Base-by-base conservation (phyloP, 2,888 invertebrate genomes). In the Syrista parreyssii region DNA sequence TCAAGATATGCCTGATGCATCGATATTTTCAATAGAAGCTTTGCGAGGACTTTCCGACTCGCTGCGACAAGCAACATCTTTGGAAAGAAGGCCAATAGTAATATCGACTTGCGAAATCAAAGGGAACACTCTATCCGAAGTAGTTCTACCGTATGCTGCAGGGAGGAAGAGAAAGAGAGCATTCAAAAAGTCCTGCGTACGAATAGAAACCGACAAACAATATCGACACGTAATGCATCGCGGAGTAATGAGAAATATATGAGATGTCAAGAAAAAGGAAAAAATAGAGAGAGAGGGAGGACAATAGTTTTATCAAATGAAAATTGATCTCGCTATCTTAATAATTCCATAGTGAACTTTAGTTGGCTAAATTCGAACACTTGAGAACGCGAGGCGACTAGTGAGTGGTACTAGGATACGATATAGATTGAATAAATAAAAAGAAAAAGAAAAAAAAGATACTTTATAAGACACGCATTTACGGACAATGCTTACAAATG, bases 341-440 rank as follows among this genome's bases (percentile, higher is more conserved):
- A 68, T 73, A 36, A 75, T 36, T n/a, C 75, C 78, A 73, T 76
- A 76, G 71, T 36, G 55, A 55, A 55, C 9, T 55, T 55, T 55
- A 2, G 23, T 23, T 55, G 9, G 1, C 2, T 9, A 55, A 55
- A 55, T 55, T 55, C 55, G 55, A 23, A 55, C 55, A 3, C 23
- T 55, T 1, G 23, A 77, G 76, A 74, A 73, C 75, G 79, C 77
- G 74, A 73, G 77, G 77, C 40, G 55, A 79, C 68, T 35, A 77
- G 75, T 36, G 74, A 77, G 79, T 77, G 73, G 73, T 73, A 72
- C 36, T 75, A 78, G 75, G 15, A 72, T 79, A 78, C 72, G 31
- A 74, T 23, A 73, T 76, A 68, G 33, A 35, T 31, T 68, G 23
- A 76, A 33, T 32, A 55, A 75, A 74, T 35, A 79, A 72, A 78